Evolutionary conservation across 1,140 invertebrate genomes (phyloP).

Genomic region (Bombus picipes): DNA sequence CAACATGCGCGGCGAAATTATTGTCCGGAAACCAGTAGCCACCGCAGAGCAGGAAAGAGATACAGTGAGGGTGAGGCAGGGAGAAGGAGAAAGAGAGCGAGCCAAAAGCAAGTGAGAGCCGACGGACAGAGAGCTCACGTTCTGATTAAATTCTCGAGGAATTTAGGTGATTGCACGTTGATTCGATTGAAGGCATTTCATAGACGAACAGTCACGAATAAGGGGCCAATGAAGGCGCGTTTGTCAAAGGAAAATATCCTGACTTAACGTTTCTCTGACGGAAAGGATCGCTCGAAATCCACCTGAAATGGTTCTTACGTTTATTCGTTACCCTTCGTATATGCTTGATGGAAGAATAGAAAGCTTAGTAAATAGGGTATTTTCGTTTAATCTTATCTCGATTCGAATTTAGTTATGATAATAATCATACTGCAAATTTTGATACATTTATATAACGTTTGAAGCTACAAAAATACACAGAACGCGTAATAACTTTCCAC

Average conservation of each 20-base stretch:
- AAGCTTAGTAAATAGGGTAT: neutral
- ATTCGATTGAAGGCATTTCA: slow-evolving; percentile 77
- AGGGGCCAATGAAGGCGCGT: slow-evolving; percentile 73
- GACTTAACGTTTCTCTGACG: slow-evolving; percentile 52
- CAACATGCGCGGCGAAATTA: slow-evolving; percentile 65
- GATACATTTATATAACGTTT: too few species aligned
- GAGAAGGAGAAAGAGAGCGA: neutral
- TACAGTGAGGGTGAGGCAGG: neutral
- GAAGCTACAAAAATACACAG: too few species aligned
- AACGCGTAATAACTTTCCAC: too few species aligned
- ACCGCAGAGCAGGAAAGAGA: neutral
- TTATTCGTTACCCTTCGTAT: neutral
- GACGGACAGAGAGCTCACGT: slow-evolving; percentile 65
- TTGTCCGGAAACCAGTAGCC: slow-evolving; percentile 63
- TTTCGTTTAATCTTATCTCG: neutral
- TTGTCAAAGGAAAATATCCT: slow-evolving; percentile 68
- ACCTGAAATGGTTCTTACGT: slow-evolving; percentile 11
- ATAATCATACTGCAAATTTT: too few species aligned
- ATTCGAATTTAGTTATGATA: neutral
- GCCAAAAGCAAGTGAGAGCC: neutral
- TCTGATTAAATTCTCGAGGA: slow-evolving; percentile 76
- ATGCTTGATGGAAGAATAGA: neutral
- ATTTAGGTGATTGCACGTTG: slow-evolving; percentile 75
- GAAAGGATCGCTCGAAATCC: slow-evolving; percentile 33
- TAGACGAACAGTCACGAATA: slow-evolving; percentile 74